phyloP scores from a whole-genome alignment of 2,797 vertebrate genomes.

The Momotus momota region DNA sequence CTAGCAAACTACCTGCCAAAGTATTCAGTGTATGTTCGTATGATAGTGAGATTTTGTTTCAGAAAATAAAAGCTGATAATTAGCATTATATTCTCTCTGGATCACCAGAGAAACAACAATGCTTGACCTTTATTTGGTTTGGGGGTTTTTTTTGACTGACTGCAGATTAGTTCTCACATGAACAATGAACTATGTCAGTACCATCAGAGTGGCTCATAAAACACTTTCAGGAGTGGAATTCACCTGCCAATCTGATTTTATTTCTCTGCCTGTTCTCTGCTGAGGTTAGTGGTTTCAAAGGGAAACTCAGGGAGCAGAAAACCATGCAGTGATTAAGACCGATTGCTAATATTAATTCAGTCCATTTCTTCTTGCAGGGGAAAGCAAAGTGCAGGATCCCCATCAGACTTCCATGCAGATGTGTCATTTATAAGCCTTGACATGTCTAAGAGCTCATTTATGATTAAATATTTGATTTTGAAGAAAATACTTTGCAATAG shows the following conservation, averaged over 20 bases:
- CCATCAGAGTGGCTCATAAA: neutral
- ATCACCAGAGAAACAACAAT: slow-evolving; percentile 20
- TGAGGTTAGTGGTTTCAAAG: slow-evolving; percentile 45
- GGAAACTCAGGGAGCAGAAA: slow-evolving; percentile 2
- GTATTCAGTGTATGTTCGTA: neutral
- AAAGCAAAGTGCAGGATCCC: slow-evolving; percentile 26
- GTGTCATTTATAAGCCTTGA: slow-evolving; percentile 36
- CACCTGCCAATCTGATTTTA: slow-evolving; percentile 50
- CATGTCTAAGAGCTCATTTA: neutral
- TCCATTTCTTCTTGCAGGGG: slow-evolving; percentile 5
- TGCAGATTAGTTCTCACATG: neutral
- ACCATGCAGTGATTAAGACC: slow-evolving; percentile 44
- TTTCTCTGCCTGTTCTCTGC: slow-evolving; percentile 11
- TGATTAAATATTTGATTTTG: slow-evolving; percentile 35
- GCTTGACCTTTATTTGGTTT: slow-evolving; percentile 35
- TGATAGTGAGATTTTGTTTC: neutral
- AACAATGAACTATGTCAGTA: slow-evolving; percentile 16
- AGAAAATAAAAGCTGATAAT: slow-evolving; percentile 16
- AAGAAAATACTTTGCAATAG: neutral
- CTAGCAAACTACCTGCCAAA: neutral
- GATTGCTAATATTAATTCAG: slow-evolving; percentile 60
- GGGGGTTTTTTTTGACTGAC: neutral
- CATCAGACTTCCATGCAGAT: slow-evolving; percentile 8
- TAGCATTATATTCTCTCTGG: neutral
- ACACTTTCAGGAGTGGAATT: slow-evolving; percentile 39